A percentile compares a stretch with the other conserved stretches of the same genome.
Evolutionary conservation across 2,113 vertebrate species (phyloP).

Genomic region (Ciconia maguari): DNA sequence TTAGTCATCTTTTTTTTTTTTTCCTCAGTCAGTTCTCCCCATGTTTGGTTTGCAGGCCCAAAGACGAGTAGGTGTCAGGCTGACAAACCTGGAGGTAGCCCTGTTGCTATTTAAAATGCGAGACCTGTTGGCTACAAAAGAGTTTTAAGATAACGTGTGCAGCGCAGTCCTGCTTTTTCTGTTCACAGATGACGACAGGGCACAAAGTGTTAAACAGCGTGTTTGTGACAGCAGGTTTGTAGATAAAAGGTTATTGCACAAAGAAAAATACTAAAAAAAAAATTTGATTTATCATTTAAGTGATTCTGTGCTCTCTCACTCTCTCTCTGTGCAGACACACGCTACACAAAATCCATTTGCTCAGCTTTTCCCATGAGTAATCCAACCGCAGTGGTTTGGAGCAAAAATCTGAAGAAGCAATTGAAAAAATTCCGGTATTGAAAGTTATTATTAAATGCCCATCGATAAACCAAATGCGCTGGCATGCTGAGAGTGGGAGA

Average conservation of each 20-base stretch:
- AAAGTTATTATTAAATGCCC: constrained; percentile 74
- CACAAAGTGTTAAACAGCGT: constrained; percentile 5
- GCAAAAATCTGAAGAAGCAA: constrained; percentile 71
- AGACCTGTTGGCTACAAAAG: constrained; percentile 12
- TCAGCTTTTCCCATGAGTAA: constrained; percentile 74
- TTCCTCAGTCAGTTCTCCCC: neutral
- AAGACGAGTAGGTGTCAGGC: neutral
- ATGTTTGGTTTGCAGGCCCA: neutral
- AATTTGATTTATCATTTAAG: constrained; percentile 41
- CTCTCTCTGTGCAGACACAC: neutral
- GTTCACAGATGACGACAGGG: neutral
- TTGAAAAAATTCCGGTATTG: constrained; percentile 70
- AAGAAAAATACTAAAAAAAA: neutral
- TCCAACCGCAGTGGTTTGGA: constrained; percentile 62
- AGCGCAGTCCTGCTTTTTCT: neutral
- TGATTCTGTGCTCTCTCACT: neutral
- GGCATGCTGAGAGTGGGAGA: constrained; percentile 52
- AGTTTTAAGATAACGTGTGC: constrained; percentile 10
- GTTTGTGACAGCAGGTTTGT: neutral
- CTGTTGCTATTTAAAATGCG: constrained; percentile 41
- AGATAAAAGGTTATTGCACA: constrained; percentile 28
- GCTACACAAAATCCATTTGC: constrained; percentile 66
- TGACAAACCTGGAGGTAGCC: constrained; percentile 1
- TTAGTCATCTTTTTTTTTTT: neutral
- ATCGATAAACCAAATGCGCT: constrained; percentile 68